Conservation (phyloP, 2,888 invertebrate genomes). For the Drosophila nigritarsus region DNA sequence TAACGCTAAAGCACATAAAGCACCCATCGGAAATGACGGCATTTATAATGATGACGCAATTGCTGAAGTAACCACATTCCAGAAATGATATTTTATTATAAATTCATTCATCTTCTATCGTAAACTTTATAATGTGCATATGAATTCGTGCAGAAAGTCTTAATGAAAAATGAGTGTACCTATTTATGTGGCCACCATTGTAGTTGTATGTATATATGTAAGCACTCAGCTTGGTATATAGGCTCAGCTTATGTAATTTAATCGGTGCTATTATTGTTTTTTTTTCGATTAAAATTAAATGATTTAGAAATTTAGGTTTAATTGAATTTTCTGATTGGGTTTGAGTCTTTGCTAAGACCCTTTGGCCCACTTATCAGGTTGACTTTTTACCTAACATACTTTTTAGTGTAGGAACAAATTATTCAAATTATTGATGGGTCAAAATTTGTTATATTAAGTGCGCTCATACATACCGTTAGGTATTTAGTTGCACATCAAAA, state of each 20-base stretch:
- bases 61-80: neutral
- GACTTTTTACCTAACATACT: constrained; percentile 28
- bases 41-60: neutral
- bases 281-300: neutral
- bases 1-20: neutral
- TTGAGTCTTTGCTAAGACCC: constrained; percentile 29
- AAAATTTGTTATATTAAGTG: neutral
- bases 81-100: neutral
- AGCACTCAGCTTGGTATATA: neutral
- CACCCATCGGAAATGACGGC: neutral
- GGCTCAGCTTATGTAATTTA: neutral
- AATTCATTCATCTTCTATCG: neutral
- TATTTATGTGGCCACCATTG: neutral
- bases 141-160: neutral
- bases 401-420: constrained; percentile 27
- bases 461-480: neutral
- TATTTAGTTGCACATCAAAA: neutral
- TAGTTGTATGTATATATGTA: neutral
- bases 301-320: neutral
- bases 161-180: neutral
- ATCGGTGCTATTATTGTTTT: neutral
- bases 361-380: neutral
- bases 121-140: neutral
- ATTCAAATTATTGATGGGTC: accelerated
- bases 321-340: constrained; percentile 2